Base-by-base conservation (phyloP, 30 jellyfish, hydroid and myxozoan genomes). In the Sanderia malayensis region DNA sequence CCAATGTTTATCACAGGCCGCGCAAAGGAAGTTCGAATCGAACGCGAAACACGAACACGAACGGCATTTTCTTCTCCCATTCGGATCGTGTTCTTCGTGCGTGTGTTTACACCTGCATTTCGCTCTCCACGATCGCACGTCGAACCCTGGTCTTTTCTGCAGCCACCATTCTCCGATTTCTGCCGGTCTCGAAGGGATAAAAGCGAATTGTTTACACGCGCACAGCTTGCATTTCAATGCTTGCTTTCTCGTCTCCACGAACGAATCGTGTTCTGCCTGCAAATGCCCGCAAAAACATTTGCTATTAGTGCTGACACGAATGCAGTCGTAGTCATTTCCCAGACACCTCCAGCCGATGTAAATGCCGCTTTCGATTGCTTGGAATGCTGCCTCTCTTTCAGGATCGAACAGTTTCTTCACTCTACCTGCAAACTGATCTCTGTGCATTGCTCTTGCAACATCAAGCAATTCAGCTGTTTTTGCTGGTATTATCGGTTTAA, bases 151-250 rank as follows among this genome's bases (percentile, higher is more conserved):
- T 19, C 96, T 32, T 37, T 80, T 87, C 26, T 76, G 89, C 0
- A 79, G 86, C 96, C 96, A 87, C 94, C 94, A 87, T 25, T 87
- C 96, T 8, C 96, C 96, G 18, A 87, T 66, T 21, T 87, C 96
- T 67, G 79, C 94, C 19, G 96, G 96, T 41, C 96, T 45, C 23
- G 86, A 46, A 23, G 96, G 96, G 24, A 87, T 72, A 23, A 87
- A 87, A 24, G 89, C 88, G 63, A 61, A 87, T 45, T 71, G 66
- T 46, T 73, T 87, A 70, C 96, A 87, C 2, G 76, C 7, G 71
- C 96, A 87, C 4, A 24, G 19, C 13, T 25, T 29, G 53, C 96
- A 87, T 27, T 58, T 59, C 62, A 67, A 53, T 4, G 52, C 67
- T 0, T 46, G 65, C 30, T 37, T 71, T 53, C 70, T 63, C 46